Conservation (phyloP, 2,113 vertebrate species). For the Eublepharis macularius region DNA sequence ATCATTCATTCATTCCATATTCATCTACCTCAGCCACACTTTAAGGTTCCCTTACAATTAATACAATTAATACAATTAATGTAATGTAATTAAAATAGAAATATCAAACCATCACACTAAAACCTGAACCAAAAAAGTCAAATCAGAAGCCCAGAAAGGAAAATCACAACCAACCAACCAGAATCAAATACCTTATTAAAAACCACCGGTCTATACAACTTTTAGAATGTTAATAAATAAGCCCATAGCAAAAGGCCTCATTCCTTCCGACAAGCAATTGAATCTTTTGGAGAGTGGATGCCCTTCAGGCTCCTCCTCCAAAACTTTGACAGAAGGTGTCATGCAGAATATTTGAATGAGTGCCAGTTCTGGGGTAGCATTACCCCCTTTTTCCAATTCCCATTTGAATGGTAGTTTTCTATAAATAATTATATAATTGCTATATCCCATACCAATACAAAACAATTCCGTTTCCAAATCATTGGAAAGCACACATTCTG, state of each 20-base stretch:
- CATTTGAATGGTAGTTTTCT: too few relatives aligned
- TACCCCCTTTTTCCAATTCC: too few relatives aligned
- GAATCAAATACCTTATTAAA: not conserved
- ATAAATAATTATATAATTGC: too few relatives aligned
- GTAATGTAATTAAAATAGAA: not conserved
- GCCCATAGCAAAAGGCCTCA: too few relatives aligned
- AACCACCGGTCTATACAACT: not conserved
- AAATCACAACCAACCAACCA: not conserved
- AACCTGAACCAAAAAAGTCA: not conserved
- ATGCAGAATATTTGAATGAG: too few relatives aligned
- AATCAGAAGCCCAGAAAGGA: not conserved
- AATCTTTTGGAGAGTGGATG: not conserved
- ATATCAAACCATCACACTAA: not conserved
- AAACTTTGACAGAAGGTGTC: too few relatives aligned
- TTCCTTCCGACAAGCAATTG: not conserved
- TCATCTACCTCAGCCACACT: not conserved
- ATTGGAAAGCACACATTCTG: too few relatives aligned
- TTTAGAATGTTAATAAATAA: not conserved
- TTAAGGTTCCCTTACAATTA: not conserved
- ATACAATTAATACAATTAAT: not conserved
- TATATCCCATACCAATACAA: too few relatives aligned
- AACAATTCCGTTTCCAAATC: too few relatives aligned
- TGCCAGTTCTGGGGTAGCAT: too few relatives aligned
- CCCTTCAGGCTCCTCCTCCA: not conserved
- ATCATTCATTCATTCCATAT: not conserved